Evolutionary conservation across 2,888 invertebrate genomes (phyloP).

Genomic region (Cephus pulcher): DNA sequence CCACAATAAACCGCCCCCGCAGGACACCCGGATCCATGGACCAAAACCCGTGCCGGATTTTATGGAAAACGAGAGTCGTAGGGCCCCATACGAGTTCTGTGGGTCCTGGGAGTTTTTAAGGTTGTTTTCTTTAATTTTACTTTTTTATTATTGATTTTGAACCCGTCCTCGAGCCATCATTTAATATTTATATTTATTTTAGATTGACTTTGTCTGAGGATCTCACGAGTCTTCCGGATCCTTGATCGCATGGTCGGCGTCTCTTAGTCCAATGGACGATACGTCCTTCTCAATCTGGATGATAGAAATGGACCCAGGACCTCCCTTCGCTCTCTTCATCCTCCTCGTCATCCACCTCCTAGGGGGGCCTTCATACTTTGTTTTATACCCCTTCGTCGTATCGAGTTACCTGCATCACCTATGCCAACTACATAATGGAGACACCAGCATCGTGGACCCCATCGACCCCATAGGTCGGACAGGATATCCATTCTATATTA

Average conservation of each 20-base stretch:
- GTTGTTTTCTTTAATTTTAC: background rate
- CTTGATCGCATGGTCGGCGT: background rate
- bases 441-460: constrained; percentile 24
- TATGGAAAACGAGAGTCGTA: background rate
- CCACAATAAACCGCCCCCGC: constrained; percentile 63
- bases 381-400: constrained; percentile 37
- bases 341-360: background rate
- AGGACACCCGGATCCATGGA: constrained; percentile 37
- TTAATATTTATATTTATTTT: background rate
- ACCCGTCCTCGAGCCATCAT: background rate
- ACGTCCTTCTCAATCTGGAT: background rate
- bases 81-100: background rate
- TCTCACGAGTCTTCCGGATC: background rate
- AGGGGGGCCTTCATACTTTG: constrained; percentile 17
- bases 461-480: constrained; percentile 36
- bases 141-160: background rate
- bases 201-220: background rate
- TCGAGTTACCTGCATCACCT: constrained; percentile 53
- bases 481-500: constrained; percentile 60
- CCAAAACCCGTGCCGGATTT: background rate
- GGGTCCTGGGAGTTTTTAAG: background rate
- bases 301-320: background rate
- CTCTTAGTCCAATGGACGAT: background rate
- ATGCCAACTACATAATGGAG: constrained; percentile 38
- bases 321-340: background rate